These are phyloP conservation scores for Calameuta idolon DNA, from an alignment of 2,888 invertebrate genomes.

Conservation along the genomic window DNA sequence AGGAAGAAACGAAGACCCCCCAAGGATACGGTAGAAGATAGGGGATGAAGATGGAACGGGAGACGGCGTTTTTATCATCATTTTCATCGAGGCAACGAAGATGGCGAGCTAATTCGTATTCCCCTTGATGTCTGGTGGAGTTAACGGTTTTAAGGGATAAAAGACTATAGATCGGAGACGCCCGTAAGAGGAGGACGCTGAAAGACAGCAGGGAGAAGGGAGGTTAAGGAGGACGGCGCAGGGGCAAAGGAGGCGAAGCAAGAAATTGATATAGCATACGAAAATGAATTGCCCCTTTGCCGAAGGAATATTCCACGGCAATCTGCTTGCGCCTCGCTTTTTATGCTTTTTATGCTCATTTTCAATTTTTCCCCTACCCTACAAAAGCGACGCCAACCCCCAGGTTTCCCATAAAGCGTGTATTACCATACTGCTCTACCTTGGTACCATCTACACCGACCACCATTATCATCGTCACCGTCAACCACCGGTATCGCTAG, in stretches of 20 bases:
- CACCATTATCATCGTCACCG: conserved; percentile 21
- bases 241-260: conserved; percentile 58
- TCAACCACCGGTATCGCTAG: conserved; percentile 3
- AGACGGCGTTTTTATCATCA: conserved; percentile 40
- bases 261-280: conserved; percentile 68
- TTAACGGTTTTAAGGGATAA: conserved; percentile 67
- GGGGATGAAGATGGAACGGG: conserved; percentile 3
- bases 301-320: conserved; percentile 65
- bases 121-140: conserved; percentile 64
- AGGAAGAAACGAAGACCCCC: neutral
- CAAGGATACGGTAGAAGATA: neutral
- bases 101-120: conserved; percentile 63
- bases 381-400: conserved; percentile 39
- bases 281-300: conserved; percentile 66
- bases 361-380: conserved; percentile 58
- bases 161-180: conserved; percentile 60
- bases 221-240: conserved; percentile 31
- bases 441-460: conserved; percentile 23
- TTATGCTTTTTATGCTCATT: conserved; percentile 65
- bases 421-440: conserved; percentile 57
- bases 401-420: conserved; percentile 59
- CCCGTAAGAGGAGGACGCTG: conserved; percentile 33
- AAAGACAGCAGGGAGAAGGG: conserved; percentile 23
- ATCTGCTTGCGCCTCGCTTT: conserved; percentile 63
- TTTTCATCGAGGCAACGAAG: conserved; percentile 53